A percentile compares a stretch with the other conserved stretches of the same genome.
Conservation (phyloP, 2,113 vertebrate genomes). For the Rhea pennata region DNA sequence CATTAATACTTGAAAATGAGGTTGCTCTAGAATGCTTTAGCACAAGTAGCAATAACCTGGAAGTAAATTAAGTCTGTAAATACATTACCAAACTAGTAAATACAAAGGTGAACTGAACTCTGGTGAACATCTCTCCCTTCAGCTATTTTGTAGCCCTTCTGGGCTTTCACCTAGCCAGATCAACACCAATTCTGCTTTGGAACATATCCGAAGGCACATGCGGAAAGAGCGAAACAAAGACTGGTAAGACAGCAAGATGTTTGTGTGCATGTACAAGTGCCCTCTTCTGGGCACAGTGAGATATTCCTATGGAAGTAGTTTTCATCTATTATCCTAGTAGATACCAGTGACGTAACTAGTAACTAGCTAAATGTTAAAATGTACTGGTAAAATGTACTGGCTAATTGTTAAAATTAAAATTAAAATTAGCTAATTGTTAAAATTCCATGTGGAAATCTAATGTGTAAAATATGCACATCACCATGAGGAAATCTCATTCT, state of each 20-base stretch:
- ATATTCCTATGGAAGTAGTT: not conserved
- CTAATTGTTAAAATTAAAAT: not conserved
- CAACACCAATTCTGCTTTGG: not conserved
- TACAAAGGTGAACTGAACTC: not conserved
- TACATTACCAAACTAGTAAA: not conserved
- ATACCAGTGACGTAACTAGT: not conserved
- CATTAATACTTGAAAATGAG: not conserved
- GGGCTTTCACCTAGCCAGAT: not conserved
- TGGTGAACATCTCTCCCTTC: not conserved
- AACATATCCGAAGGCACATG: rapidly evolving
- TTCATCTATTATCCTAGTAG: not conserved
- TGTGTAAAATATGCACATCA: not conserved
- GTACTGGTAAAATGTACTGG: not conserved
- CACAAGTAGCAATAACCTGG: not conserved
- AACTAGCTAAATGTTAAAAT: not conserved
- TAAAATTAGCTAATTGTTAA: not conserved
- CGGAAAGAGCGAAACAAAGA: not conserved
- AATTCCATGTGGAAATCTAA: not conserved
- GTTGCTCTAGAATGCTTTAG: not conserved
- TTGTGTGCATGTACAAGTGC: not conserved
- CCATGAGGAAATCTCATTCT: not conserved
- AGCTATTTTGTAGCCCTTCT: not conserved
- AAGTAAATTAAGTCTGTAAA: not conserved
- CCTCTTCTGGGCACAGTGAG: not conserved
- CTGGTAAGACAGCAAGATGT: not conserved